Evolutionary conservation across 2,888 invertebrate genomes (phyloP).

Genomic region (Cheilosia vulpina): DNA sequence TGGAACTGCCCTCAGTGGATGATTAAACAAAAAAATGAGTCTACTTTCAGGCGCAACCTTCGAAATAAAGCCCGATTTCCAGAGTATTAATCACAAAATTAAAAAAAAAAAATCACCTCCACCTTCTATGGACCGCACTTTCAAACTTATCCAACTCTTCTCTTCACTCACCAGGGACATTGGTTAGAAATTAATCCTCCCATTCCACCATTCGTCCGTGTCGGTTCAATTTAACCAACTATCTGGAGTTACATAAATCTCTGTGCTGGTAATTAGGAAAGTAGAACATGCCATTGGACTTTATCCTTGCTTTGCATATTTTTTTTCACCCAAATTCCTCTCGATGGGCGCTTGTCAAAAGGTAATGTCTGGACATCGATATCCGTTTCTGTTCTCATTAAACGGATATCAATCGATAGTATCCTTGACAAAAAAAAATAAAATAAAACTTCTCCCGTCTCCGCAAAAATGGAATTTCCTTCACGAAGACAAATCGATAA

Average conservation of each 20-base stretch:
- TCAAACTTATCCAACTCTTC: background rate
- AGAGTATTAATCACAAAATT: too few species aligned
- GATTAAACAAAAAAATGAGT: too few species aligned
- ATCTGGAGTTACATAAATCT: constrained; percentile 62
- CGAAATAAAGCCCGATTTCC: too few species aligned
- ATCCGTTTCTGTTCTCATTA: constrained; percentile 10
- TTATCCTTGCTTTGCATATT: background rate
- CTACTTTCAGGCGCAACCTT: too few species aligned
- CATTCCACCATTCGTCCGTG: constrained; percentile 33
- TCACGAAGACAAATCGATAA: constrained; percentile 33
- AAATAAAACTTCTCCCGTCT: background rate
- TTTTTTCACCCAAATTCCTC: background rate
- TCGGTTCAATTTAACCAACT: constrained; percentile 53
- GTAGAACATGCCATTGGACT: constrained; percentile 5
- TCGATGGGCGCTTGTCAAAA: constrained; percentile 17
- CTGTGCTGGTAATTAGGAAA: constrained; percentile 47
- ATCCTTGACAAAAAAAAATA: background rate
- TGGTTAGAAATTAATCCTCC: background rate
- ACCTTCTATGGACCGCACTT: too few species aligned
- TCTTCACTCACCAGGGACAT: background rate
- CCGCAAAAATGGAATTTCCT: constrained; percentile 19
- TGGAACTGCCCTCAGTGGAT: too few species aligned
- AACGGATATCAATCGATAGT: background rate
- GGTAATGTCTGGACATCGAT: constrained; percentile 32
- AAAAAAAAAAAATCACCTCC: too few species aligned